phyloP scores from a whole-genome alignment of 2,888 invertebrate genomes.

The Leucozona laternaria region DNA sequence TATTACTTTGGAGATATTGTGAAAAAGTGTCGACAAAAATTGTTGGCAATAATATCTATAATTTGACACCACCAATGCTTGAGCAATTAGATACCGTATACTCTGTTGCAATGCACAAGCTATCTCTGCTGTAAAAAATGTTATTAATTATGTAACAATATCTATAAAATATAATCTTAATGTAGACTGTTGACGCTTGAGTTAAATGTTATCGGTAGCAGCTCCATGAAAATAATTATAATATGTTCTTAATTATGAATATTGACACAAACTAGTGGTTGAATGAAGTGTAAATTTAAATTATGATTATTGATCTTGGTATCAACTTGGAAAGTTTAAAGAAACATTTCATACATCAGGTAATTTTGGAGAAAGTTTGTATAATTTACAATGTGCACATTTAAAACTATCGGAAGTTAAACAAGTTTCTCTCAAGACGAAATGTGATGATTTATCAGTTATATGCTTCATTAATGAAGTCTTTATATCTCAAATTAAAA shows the following conservation, averaged over 20 bases:
- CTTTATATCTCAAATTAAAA: too few relatives aligned
- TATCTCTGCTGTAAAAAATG: background rate
- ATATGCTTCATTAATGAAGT: too few relatives aligned
- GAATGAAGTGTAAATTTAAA: background rate
- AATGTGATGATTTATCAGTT: too few relatives aligned
- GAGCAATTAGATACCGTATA: background rate
- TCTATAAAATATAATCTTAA: background rate
- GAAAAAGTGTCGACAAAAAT: background rate
- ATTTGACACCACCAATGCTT: background rate
- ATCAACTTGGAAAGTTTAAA: too few relatives aligned
- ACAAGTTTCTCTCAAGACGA: too few relatives aligned
- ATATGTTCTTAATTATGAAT: background rate
- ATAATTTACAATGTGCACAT: too few relatives aligned
- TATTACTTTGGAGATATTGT: background rate
- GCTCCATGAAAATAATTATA: background rate
- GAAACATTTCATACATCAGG: too few relatives aligned
- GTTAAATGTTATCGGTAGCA: background rate
- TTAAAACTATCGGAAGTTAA: too few relatives aligned
- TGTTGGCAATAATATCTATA: background rate
- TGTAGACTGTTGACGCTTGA: background rate
- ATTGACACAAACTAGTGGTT: background rate
- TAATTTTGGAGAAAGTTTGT: too few relatives aligned
- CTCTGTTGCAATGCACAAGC: background rate
- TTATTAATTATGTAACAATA: background rate
- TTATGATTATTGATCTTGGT: too few relatives aligned